Evolutionary conservation across 2,797 vertebrate genomes (phyloP), one percentile per base, ranked within the genome.

Genomic region (Rousettus madagascariensis): DNA sequence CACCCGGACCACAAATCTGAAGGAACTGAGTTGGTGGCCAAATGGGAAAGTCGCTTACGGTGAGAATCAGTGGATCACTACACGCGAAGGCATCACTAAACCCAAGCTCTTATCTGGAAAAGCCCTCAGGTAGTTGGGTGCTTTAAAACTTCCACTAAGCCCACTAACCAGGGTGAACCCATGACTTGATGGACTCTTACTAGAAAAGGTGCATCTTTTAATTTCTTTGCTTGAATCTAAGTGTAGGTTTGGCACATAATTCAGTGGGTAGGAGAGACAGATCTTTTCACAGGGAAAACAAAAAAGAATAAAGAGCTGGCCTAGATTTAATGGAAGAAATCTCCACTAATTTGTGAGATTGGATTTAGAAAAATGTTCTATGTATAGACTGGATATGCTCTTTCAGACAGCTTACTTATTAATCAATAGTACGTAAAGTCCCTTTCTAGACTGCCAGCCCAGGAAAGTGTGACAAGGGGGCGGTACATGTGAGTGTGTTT

Each of bases 301-400:
- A 20, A 20, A 49, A 57, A 43, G 74, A 36, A 10, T 28, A 1
- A 22, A 49, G 57, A 8, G 7, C 28, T 11, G 22, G 36, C 71
- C 75, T 20, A 8, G 61, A 30, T 57, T 78, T 49, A 71, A 33
- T 85, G 33, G 30, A 36, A 83, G 80, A 94, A 87, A 71, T 72
- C 71, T 16, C 46, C 51, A 28, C 75, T 66, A 49, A 26, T 82
- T 55, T 28, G 43, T 75, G 28, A 41, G 26, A 61, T 0, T 83
- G 71, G 46, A 89, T 92, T 83, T 86, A 80, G n/a, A 82, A 93
- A 91, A 95, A 49, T 38, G n/a, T 51, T 86, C 65, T 46, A 28
- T 72, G 49, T 86, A 33, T 89, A 63, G 84, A 77, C 63, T 53
- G 49, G 43, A 85, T 68, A 16, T 75, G 28, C 77, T 88, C 86